Evolutionary conservation across 2,888 invertebrate species (phyloP).

Genomic region (Erebia epiphron): DNA sequence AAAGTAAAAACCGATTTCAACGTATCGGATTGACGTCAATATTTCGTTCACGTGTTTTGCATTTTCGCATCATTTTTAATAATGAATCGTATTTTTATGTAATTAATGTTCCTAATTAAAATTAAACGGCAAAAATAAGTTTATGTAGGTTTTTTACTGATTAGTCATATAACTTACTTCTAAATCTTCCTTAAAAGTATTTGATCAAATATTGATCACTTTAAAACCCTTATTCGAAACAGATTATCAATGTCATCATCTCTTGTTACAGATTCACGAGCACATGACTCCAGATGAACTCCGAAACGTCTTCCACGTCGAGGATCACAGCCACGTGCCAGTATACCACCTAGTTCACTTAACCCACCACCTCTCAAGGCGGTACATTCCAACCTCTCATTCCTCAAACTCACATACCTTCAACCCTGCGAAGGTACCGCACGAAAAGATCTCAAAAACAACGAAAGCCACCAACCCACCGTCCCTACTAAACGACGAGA

Average conservation of each 20-base stretch:
- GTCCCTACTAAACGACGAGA: constrained; percentile 72
- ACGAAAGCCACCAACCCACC: constrained; percentile 64
- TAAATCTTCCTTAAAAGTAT: too few relatives aligned
- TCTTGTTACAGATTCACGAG: constrained; percentile 90
- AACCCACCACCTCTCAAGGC: constrained; percentile 82
- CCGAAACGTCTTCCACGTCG: constrained; percentile 92
- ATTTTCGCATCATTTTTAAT: background rate
- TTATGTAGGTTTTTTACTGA: too few relatives aligned
- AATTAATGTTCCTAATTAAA: too few relatives aligned
- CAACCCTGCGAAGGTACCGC: constrained; percentile 62
- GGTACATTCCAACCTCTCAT: constrained; percentile 68
- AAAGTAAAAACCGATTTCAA: background rate
- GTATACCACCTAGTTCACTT: constrained; percentile 92
- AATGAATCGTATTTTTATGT: background rate
- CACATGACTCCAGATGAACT: constrained; percentile 93
- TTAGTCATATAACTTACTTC: too few relatives aligned
- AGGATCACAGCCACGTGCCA: constrained; percentile 90
- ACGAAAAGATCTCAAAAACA: constrained; percentile 61
- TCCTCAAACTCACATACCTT: constrained; percentile 52
- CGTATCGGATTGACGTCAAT: constrained; percentile 8
- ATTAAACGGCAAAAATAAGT: too few relatives aligned
- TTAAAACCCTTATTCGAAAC: background rate
- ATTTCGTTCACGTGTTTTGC: constrained; percentile 5
- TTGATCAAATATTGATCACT: too few relatives aligned
- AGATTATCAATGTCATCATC: background rate